Conservation (phyloP, 2,888 invertebrate genomes). For the Noctua pronuba region DNA sequence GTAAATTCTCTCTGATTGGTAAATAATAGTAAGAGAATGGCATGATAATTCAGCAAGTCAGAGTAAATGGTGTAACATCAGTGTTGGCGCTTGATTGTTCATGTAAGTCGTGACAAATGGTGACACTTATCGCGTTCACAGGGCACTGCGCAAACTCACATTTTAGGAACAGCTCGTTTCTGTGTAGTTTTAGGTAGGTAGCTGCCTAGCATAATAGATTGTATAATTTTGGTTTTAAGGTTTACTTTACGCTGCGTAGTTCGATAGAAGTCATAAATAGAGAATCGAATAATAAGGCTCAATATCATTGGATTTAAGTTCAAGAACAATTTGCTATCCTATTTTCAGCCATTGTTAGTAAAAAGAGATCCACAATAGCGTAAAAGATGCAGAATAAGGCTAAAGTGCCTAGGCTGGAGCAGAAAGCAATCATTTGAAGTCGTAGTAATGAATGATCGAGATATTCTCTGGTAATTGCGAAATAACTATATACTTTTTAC, state of each 20-base stretch:
- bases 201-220: neutral
- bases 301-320: neutral
- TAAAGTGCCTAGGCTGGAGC: neutral
- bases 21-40: constrained; percentile 28
- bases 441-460: neutral
- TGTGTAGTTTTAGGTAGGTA: neutral
- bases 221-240: neutral
- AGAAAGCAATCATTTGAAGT: neutral
- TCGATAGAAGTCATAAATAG: neutral
- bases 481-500: neutral
- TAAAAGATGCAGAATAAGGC: neutral
- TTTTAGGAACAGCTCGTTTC: constrained; percentile 30
- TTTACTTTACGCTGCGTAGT: neutral
- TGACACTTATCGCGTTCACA: constrained; percentile 62
- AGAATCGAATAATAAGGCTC: too few relatives aligned
- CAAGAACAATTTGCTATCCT: neutral
- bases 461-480: neutral
- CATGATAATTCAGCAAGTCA: constrained; percentile 42
- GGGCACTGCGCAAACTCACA: constrained; percentile 51
- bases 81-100: constrained; percentile 57
- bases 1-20: neutral
- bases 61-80: constrained; percentile 47
- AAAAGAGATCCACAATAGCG: neutral
- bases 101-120: constrained; percentile 65
- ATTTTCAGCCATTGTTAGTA: neutral